These are phyloP conservation scores for Salvelinus sp. DNA, from an alignment of 2,113 vertebrate species.

Conservation along the genomic window DNA sequence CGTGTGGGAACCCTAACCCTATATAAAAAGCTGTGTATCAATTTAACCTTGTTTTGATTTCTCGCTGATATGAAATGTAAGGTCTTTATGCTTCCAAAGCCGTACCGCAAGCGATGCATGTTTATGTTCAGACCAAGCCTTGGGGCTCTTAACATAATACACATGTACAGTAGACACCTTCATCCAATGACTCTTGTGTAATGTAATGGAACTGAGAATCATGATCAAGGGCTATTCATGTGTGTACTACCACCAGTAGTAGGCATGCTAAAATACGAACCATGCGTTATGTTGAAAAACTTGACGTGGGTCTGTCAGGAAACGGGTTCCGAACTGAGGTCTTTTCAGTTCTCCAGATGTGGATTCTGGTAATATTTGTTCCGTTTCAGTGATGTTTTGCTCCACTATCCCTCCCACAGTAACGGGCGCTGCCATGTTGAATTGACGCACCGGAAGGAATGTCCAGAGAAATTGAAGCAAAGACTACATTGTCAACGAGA, in stretches of 20 bases:
- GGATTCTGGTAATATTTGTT: slow-evolving; percentile 10
- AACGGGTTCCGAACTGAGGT: slow-evolving; percentile 84
- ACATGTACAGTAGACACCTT: too few relatives aligned
- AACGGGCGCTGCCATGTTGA: slow-evolving; percentile 77
- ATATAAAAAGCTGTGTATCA: too few relatives aligned
- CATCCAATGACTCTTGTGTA: too few relatives aligned
- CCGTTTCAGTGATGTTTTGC: slow-evolving; percentile 32
- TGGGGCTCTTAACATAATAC: too few relatives aligned
- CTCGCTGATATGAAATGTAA: too few relatives aligned
- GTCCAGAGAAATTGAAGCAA: background rate
- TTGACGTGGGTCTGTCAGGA: slow-evolving; percentile 83
- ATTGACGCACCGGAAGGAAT: slow-evolving; percentile 49
- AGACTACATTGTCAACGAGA: too few relatives aligned
- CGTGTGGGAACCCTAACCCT: too few relatives aligned
- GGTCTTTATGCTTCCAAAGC: too few relatives aligned
- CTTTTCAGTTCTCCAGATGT: slow-evolving; percentile 48
- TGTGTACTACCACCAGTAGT: background rate
- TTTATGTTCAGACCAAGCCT: too few relatives aligned
- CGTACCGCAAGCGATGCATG: too few relatives aligned
- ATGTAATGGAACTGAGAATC: too few relatives aligned
- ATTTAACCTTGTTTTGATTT: too few relatives aligned
- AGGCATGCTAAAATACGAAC: slow-evolving; percentile 58
- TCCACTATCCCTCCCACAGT: slow-evolving; percentile 10
- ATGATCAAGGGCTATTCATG: background rate
- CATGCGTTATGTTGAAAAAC: slow-evolving; percentile 96